Evolutionary conservation across 2,113 vertebrate genomes (phyloP).

Genomic region (Axis porcinus): DNA sequence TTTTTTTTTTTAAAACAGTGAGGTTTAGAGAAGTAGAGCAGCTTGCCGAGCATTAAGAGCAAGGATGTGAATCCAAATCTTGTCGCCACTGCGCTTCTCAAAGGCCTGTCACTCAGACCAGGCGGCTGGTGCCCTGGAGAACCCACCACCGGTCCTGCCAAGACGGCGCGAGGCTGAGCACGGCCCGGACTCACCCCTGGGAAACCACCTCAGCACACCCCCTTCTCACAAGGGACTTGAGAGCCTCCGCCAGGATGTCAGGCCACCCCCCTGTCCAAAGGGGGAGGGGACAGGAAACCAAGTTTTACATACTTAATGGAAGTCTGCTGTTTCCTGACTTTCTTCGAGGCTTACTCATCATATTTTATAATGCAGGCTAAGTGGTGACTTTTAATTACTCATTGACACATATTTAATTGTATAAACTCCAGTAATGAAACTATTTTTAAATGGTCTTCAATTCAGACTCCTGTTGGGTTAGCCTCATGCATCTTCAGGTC

Average conservation of each 20-base stretch:
- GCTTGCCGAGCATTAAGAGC: background rate
- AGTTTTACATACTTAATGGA: background rate
- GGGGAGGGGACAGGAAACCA: background rate
- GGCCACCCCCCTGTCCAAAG: background rate
- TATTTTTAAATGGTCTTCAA: background rate
- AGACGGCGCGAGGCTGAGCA: background rate
- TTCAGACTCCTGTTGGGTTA: background rate
- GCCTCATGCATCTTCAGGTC: rapidly evolving
- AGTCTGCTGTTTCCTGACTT: background rate
- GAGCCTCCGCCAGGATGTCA: background rate
- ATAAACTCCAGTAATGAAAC: background rate
- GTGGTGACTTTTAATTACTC: background rate
- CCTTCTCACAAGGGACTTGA: background rate
- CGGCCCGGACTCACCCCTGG: background rate
- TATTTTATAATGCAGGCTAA: background rate
- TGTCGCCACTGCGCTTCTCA: rapidly evolving
- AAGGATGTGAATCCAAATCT: background rate
- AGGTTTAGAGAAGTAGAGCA: background rate
- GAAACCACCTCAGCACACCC: rapidly evolving
- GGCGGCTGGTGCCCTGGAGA: rapidly evolving
- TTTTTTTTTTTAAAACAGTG: background rate
- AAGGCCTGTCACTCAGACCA: rapidly evolving
- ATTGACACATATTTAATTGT: background rate
- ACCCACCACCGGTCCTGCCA: rapidly evolving
- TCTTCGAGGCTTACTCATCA: background rate